Evolutionary conservation across 2,797 vertebrate species (phyloP).

Genomic region (Sparus aurata): DNA sequence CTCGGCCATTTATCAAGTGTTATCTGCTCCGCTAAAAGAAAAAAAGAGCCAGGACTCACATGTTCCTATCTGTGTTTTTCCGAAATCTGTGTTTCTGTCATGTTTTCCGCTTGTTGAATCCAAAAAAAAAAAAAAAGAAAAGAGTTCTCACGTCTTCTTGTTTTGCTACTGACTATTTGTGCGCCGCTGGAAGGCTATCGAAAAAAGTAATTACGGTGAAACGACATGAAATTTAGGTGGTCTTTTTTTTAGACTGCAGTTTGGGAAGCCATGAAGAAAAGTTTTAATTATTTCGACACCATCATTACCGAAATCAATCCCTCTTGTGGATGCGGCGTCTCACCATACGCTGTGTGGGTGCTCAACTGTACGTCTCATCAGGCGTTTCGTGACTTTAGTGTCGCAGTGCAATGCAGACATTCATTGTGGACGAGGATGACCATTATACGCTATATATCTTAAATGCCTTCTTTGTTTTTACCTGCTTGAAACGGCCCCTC

Average conservation of each 20-base stretch:
- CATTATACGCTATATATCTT: not conserved
- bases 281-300: conserved; percentile 52
- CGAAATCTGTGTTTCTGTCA: conserved; percentile 56
- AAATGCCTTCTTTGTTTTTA: not conserved
- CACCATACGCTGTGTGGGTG: conserved; percentile 22
- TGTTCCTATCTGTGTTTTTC: conserved; percentile 27
- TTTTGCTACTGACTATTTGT: conserved; percentile 27
- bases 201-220: conserved; percentile 56
- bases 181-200: conserved; percentile 30
- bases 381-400: conserved; percentile 16
- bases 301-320: conserved; percentile 44
- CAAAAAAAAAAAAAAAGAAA: conserved; percentile 25
- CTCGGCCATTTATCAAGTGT: conserved; percentile 59
- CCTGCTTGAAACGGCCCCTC: conserved; percentile 4
- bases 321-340: conserved; percentile 1
- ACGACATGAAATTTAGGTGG: conserved; percentile 24
- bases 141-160: not conserved
- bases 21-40: conserved; percentile 48
- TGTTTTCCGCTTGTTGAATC: conserved; percentile 40
- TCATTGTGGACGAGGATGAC: not conserved
- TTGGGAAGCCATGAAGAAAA: conserved; percentile 29
- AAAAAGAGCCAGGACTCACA: conserved; percentile 33
- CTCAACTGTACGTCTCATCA: conserved; percentile 38
- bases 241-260: conserved; percentile 36
- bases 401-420: conserved; percentile 9